Evolutionary conservation across 2,113 vertebrate genomes (phyloP), one percentile per base, ranked within the genome.

Genomic region (Epinephelus cyanopodus): DNA sequence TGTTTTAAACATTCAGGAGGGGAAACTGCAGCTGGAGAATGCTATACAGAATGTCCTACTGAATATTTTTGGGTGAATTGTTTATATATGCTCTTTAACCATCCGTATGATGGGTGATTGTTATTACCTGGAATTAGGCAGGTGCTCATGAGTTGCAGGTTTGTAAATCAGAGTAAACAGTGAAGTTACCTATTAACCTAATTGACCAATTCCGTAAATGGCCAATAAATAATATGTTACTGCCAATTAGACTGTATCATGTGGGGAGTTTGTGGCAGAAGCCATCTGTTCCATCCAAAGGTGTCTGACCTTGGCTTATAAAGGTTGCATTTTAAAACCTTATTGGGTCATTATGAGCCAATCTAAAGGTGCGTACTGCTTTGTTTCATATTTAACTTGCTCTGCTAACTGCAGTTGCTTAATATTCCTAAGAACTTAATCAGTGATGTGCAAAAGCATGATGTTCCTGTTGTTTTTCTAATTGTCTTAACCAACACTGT

Each of bases 151-250:
- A 66, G 53, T 68, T 81, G 56, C 83, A 79, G 82, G 62, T 92
- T 81, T 86, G 75, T 85, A 81, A 90, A 83, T 86, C 87, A 67
- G 74, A 53, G 82, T 89, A 87, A 89, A 89, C 85, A 81, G 79
- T 60, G 71, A 84, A 79, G 72, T 79, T 77, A 88, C 78, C 86
- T 63, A 87, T 87, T 87, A 87, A 82, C 87, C 88, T 94, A 94
- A 94, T 94, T 89, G 91, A 87, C 89, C 92, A 82, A 84, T 92
- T 90, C 79, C 79, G 81, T 74, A 86, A 90, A 92, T 75, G 73
- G 87, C 89, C 92, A 88, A 93, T 94, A 94, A 95, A 92, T 93
- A 91, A 91, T 21, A 54, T 10, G 79, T 74, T 86, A 71, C 33
- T 84, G 83, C 88, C 91, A 92, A 93, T 95, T 94, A 93, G 84